Evolutionary conservation across 2,888 invertebrate species (phyloP), one percentile per base, ranked within the genome.

Genomic region (Pristionchus entomophagus): DNA sequence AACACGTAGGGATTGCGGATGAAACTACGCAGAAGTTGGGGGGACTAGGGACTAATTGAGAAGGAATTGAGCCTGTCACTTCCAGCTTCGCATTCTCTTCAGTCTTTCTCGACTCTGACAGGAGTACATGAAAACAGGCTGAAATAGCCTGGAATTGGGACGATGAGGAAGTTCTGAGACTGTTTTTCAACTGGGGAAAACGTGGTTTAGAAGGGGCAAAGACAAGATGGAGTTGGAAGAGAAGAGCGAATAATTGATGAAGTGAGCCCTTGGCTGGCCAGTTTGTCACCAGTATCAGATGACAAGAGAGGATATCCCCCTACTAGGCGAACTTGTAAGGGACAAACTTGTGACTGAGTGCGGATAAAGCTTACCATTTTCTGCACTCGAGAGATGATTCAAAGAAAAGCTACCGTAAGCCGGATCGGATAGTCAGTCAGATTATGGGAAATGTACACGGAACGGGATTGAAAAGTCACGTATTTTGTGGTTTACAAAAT

Each of bases 241-340:
- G 49, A 45, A 10, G 29, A 26, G 69, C n/a, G 41, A 77, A 77
- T 77, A 45, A 77, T 45, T 45, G 45, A 77, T 45, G 65, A 65
- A 32, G 35, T 65, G 59, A 51, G 51, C 56, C 32, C 14, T 45
- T 29, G 12, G 62, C 19, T 65, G 65, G 65, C 3, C 65, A 65
- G 35, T 65, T 32, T 35, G 65, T 14, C 5, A 26, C 62, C 62
- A 19, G 35, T 65, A 65, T 65, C 65, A 77, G 77, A 77, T 77
- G 29, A 77, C 41, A 77, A 77, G 41, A 45, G 49, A 77, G 45
- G 59, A 59, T 26, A 45, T 77, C 45, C n/a, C n/a, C n/a, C n/a
- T n/a, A n/a, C 77, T 65, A n/a, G 17, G 35, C 35, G 19, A 65
- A 59, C 56, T 59, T 59, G 56, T 59, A 17, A 65, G 65, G 35